Evolutionary conservation across 2,888 invertebrate species (phyloP).

Genomic region (Opisthograptis luteolata): DNA sequence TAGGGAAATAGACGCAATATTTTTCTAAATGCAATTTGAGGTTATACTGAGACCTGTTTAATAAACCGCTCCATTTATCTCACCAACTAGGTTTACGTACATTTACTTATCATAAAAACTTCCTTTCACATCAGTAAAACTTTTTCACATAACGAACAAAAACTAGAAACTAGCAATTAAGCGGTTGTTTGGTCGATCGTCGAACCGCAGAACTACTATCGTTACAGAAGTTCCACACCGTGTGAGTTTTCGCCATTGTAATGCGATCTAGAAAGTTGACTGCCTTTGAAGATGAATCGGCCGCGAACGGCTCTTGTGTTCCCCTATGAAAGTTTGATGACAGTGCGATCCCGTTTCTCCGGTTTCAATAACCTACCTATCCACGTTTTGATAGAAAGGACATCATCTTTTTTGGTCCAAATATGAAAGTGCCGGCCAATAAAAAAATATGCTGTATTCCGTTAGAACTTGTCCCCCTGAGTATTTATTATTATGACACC

Average conservation of each 20-base stretch:
- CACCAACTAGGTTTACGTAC: background rate
- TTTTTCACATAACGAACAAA: background rate
- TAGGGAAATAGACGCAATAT: too few relatives aligned
- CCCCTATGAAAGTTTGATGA: slow-evolving; percentile 10
- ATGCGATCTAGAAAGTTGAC: slow-evolving; percentile 19
- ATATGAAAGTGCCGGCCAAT: too few relatives aligned
- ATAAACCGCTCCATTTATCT: background rate
- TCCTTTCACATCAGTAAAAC: background rate
- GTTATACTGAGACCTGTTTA: too few relatives aligned
- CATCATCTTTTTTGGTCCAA: too few relatives aligned
- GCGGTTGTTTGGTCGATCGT: slow-evolving; percentile 14
- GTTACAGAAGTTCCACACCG: slow-evolving; percentile 24
- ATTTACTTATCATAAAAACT: background rate
- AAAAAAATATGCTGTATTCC: too few relatives aligned
- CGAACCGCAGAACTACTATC: slow-evolving; percentile 20
- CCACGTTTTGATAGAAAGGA: too few relatives aligned
- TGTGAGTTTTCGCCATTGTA: slow-evolving; percentile 26
- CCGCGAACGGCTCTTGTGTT: slow-evolving; percentile 1
- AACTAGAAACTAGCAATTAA: slow-evolving; percentile 23
- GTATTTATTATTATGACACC: too few relatives aligned
- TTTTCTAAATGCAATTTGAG: background rate
- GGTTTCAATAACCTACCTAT: too few relatives aligned
- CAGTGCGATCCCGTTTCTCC: background rate
- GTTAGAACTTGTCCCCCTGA: too few relatives aligned
- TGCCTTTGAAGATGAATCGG: slow-evolving; percentile 7